Base-by-base conservation (phyloP, 1,140 invertebrate species). In the Ceratosolen solmsi region DNA sequence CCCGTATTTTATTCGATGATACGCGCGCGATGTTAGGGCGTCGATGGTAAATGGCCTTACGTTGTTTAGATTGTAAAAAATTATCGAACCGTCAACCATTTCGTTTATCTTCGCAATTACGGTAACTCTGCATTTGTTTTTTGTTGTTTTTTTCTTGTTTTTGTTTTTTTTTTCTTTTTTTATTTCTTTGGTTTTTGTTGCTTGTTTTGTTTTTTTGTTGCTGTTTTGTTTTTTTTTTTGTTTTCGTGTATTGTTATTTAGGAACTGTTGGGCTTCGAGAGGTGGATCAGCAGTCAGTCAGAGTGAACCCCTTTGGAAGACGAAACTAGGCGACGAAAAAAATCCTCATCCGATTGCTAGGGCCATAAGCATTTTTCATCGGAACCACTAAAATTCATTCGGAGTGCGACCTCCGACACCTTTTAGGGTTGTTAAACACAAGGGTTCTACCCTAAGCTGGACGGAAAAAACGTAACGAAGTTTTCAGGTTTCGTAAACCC, bases 391-490 rank as follows among this genome's bases (percentile, higher is more conserved):
- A 72, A 72, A 41, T 54, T 46, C n/a, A n/a, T 72, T 72, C 51
- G 36, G 71, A 80, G 54, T 54, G 70, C 74, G 71, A 74, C 15
- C 79, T 80, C 71, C 58, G 41, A 80, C 79, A 65, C 79, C 71
- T 80, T 65, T 51, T 25, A 25, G 38, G 20, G 20, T 25, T 41
- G 30, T 58, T 63, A 46, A 36, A 30, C 38, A 46, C n/a, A 70
- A 56, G 70, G 5, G 25, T 30, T 38, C 22, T n/a, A 73, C 54
- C 71, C 79, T 49, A 38, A 25, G 41, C 8, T 27, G 25, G 25
- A 17, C 25, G 25, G 68, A 73, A 63, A 74, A 51, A 80, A 63
- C 25, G 13, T 49, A 63, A 68, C n/a, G 13, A 58, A 60, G 17
- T 71, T 76, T 60, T 27, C 36, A 58, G 20, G 38, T 82, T 82